Percentiles rank a stretch among this genome's conserved stretches.
These are phyloP conservation scores for Charaxes varanes DNA, from an alignment of 1,140 invertebrate species.

Conservation along the genomic window DNA sequence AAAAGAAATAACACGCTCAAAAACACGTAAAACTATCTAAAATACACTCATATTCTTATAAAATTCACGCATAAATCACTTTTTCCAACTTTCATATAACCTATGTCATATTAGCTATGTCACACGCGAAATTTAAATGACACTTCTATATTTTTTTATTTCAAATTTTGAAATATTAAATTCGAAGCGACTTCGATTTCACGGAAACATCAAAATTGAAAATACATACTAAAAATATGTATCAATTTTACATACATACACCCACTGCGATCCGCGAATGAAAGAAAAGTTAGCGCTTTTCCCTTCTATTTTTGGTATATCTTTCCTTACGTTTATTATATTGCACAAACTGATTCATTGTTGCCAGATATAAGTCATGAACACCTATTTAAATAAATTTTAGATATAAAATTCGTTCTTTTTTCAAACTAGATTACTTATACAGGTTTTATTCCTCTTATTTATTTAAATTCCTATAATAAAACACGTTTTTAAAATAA, in stretches of 20 bases:
- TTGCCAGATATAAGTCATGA: too few relatives aligned
- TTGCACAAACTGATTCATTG: constrained; percentile 4
- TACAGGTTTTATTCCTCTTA: too few relatives aligned
- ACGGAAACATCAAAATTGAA: not conserved
- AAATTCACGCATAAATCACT: constrained; percentile 23
- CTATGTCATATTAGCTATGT: constrained; percentile 29
- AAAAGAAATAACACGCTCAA: constrained; percentile 45
- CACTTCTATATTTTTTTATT: constrained; percentile 16
- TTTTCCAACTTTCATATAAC: constrained; percentile 45
- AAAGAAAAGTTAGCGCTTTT: constrained; percentile 37
- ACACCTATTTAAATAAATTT: too few relatives aligned
- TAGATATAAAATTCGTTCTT: too few relatives aligned
- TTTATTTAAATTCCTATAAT: too few relatives aligned
- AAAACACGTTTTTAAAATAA: too few relatives aligned
- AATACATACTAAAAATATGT: not conserved
- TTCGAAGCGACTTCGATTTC: not conserved
- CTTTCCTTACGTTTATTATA: constrained; percentile 1
- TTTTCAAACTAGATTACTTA: too few relatives aligned
- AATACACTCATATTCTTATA: constrained; percentile 29
- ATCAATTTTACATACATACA: constrained; percentile 46
- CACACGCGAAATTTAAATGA: constrained; percentile 38
- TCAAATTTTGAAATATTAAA: constrained; percentile 6
- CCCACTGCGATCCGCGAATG: constrained; percentile 47
- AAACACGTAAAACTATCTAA: constrained; percentile 32
- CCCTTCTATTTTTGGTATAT: constrained; percentile 3